Evolutionary conservation across 2,797 vertebrate species (phyloP).

Genomic region (Characodon lateralis): DNA sequence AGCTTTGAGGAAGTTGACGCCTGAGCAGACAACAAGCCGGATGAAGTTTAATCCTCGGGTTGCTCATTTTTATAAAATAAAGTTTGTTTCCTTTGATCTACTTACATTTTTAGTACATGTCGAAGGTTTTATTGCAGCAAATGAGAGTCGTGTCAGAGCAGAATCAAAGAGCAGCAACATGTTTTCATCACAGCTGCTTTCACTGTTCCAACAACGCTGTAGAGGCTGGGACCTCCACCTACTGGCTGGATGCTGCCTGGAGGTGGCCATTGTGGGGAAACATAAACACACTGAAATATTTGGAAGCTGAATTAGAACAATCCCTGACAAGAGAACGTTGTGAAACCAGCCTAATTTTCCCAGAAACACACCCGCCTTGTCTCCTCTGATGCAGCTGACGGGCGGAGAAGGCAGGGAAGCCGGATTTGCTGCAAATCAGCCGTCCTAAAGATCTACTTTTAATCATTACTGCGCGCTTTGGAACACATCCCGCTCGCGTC

Average conservation of each 20-base stretch:
- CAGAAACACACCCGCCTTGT: constrained; percentile 14
- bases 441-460: constrained; percentile 58
- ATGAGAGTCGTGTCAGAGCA: not conserved
- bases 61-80: not conserved
- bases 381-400: constrained; percentile 11
- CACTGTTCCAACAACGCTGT: constrained; percentile 10
- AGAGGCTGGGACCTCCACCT: constrained; percentile 17
- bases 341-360: constrained; percentile 17
- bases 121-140: not conserved
- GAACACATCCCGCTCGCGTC: constrained; percentile 61
- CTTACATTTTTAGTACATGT: not conserved
- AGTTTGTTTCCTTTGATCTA: not conserved
- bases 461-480: constrained; percentile 77
- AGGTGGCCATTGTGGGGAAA: constrained; percentile 13
- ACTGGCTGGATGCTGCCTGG: constrained; percentile 22
- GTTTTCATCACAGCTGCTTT: not conserved
- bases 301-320: constrained; percentile 33
- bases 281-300: constrained; percentile 10
- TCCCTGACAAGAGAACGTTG: constrained; percentile 26
- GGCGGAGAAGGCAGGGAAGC: constrained; percentile 7
- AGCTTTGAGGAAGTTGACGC: not conserved
- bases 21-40: not conserved
- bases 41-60: not conserved
- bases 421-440: constrained; percentile 41
- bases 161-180: no score